Base-by-base conservation (phyloP, 2,888 invertebrate genomes). In the Acleris cristana region DNA sequence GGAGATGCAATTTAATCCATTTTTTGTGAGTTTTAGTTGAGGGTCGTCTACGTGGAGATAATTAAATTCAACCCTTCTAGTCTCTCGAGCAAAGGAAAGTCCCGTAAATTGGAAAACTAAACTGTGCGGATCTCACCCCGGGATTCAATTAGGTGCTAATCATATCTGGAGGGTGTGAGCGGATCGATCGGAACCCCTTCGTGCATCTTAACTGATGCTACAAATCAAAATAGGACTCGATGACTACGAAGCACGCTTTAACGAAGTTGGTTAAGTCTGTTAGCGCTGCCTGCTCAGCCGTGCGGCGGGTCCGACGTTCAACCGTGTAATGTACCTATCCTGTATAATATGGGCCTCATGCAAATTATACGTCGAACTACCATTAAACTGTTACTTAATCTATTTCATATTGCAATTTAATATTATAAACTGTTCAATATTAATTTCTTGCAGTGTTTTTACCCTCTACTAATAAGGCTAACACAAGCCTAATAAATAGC, bases 21-120 rank as follows among this genome's bases (percentile, higher is more conserved):
- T 85, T 87, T 88, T 88, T 86, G 81, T 74, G 75, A 79, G 81
- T 81, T 84, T 82, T 79, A 80, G 76, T 83, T 79, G 78, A 80
- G 83, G 84, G 81, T 77, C 76, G 81, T 76, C 82, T 80, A 83
- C 83, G 80, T 76, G 76, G 72, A 86, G 83, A 88, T 90, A 91
- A 92, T 92, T 89, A 89, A 91, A 92, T 90, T 88, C 84, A 89
- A 92, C 91, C 90, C 91, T 90, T 83, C 89, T 82, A 84, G 86
- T 86, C 81, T 83, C 79, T 80, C 79, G 81, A 83, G 85, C 83
- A 85, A 85, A 89, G 86, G 87, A 87, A 87, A 91, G 88, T 85
- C 89, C 85, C 88, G 90, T 88, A 91, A 91, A 92, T 92, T 92
- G 89, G 90, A 92, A 92, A 92, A 92, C 92, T 92, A 92, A 92